Base-by-base conservation (phyloP, 2,113 vertebrate genomes). In the Collichthys lucidus region DNA sequence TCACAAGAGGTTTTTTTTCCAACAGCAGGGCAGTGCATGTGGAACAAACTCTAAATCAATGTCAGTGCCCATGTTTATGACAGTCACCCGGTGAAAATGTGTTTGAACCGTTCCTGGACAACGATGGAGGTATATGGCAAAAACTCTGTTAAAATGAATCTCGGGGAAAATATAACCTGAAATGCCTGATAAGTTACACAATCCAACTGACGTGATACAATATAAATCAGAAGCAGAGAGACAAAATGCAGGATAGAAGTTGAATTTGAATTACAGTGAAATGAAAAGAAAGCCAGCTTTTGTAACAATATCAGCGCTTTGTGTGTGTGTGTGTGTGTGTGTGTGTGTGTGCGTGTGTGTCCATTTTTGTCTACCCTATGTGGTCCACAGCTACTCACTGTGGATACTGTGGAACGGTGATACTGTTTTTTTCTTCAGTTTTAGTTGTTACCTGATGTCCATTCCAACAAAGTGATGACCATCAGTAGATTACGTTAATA, bases 401-500 rank as follows among this genome's bases (percentile, higher is more conserved):
- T 22, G 31, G n/a, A 50, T 40, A 24, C 49, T 4, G 16, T 62
- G 62, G 5, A 5, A 26, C 26, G 26, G 26, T 26, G 26, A 26
- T 26, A 26, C 26, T 26, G 5, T 17, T 61, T 16, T 60, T 80
- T 60, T 35, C 63, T 47, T 40, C 20, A 17, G 16, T 12, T 47
- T 19, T 16, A 29, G 15, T 20, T 69, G 16, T 72, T 62, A 77
- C 82, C 55, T 65, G 77, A 62, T 63, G 24, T 74, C n/a, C 11
- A 22, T 76, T 53, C 47, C 15, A 63, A 53, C 22, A 55, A 60
- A 52, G 24, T 11, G 44, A 53, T 17, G 55, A 29, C 14, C 49
- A 63, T 65, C 62, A 26, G 12, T 62, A 46, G 47, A 84, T 74
- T 70, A 65, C 66, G 35, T 53, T 76, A 80, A 84, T 53, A 70